A percentile compares a stretch with the other conserved stretches of the same genome.
Conservation (phyloP, 1,140 invertebrate species). For the Danaus plexippus region DNA sequence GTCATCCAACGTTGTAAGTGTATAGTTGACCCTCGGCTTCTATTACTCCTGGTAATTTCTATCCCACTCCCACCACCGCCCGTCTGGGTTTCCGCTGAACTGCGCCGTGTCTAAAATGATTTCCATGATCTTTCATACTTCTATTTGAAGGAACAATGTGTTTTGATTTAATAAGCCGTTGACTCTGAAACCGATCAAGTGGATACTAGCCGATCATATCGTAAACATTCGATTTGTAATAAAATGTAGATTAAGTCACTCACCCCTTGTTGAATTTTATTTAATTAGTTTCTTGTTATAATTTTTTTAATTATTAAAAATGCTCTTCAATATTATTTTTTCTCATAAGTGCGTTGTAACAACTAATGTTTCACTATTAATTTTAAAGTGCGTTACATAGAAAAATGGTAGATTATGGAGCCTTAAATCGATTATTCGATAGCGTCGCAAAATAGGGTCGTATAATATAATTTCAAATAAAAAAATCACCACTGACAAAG, state of each 20-base stretch:
- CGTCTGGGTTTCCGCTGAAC: slow-evolving; percentile 60
- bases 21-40: slow-evolving; percentile 74
- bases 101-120: slow-evolving; percentile 48
- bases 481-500: slow-evolving; percentile 54
- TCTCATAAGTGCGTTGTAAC: too few relatives aligned
- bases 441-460: slow-evolving; percentile 49
- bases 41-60: slow-evolving; percentile 53
- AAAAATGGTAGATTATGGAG: slow-evolving; percentile 59
- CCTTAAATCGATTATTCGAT: slow-evolving; percentile 25
- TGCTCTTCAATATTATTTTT: too few relatives aligned
- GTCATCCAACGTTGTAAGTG: slow-evolving; percentile 84
- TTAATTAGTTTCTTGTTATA: too few relatives aligned
- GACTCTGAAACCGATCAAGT: slow-evolving; percentile 6
- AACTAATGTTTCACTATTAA: too few relatives aligned
- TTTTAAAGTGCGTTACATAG: slow-evolving; percentile 33
- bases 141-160: too few relatives aligned
- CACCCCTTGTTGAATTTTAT: neutral
- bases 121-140: neutral
- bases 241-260: slow-evolving; percentile 6
- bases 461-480: slow-evolving; percentile 27
- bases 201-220: neutral
- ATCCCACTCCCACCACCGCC: slow-evolving; percentile 46
- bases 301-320: too few relatives aligned
- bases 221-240: neutral
- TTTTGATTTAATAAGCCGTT: neutral